Evolutionary conservation across 2,888 invertebrate genomes (phyloP).

Genomic region (Eledona agricola): DNA sequence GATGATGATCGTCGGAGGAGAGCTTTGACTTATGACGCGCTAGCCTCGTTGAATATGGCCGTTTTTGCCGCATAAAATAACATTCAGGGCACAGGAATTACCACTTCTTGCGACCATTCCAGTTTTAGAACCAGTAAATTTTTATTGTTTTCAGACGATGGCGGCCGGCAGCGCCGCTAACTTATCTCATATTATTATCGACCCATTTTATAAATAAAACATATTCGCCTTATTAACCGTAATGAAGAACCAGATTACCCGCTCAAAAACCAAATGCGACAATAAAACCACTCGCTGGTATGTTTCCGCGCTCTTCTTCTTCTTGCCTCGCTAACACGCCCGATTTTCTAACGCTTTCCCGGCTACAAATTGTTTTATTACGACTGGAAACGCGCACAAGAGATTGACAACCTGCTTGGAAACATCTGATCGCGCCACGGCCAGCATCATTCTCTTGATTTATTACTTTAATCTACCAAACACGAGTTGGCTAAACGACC

Average conservation of each 20-base stretch:
- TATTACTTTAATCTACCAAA: slow-evolving; percentile 15
- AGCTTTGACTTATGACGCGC: slow-evolving; percentile 53
- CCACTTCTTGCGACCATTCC: slow-evolving; percentile 55
- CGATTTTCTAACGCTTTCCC: too few species aligned
- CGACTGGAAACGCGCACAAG: neutral
- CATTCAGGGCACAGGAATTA: slow-evolving; percentile 53
- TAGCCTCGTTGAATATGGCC: slow-evolving; percentile 51
- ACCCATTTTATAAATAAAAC: slow-evolving; percentile 42
- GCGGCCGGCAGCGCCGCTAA: slow-evolving; percentile 13
- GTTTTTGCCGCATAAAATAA: slow-evolving; percentile 53
- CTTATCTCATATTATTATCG: slow-evolving; percentile 37
- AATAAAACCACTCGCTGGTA: too few species aligned
- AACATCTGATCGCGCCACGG: neutral
- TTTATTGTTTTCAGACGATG: slow-evolving; percentile 47
- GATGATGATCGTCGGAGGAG: slow-evolving; percentile 13
- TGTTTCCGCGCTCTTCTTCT: too few species aligned
- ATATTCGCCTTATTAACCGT: slow-evolving; percentile 36
- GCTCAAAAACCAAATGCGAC: slow-evolving; percentile 18
- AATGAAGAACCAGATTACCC: slow-evolving; percentile 23
- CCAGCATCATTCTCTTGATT: slow-evolving; percentile 2
- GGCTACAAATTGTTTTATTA: slow-evolving; percentile 3
- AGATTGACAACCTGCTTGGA: slow-evolving; percentile 7
- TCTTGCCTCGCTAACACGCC: too few species aligned
- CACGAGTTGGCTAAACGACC: slow-evolving; percentile 18
- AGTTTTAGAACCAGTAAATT: slow-evolving; percentile 53